Base-by-base conservation (phyloP, 2,113 vertebrate genomes). In the Dasyornis broadbenti region DNA sequence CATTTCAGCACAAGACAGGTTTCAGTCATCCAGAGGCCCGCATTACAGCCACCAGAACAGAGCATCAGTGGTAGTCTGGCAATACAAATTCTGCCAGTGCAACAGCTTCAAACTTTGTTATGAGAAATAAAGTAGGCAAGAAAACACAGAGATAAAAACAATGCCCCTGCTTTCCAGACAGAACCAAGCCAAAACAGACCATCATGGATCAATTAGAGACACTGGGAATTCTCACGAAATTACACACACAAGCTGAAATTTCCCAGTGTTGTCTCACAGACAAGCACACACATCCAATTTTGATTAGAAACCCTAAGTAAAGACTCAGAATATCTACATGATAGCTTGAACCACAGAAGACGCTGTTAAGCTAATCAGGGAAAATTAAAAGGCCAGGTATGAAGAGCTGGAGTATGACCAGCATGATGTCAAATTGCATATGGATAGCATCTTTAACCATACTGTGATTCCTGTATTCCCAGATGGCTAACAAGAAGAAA, bases 301-400 rank as follows among this genome's bases (percentile, higher is more conserved):
- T 92, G 59, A 94, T 94, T 95, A 95, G 61, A 80, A 94, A 88
- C 39, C 4, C 28, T 56, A 96, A 91, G 40, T 85, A 93, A 90
- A 93, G 82, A 89, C 64, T 80, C 59, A 42, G 66, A 92, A 13
- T 65, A 94, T 44, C 79, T 80, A 72, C 60, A 86, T 16, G 10
- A 89, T 85, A 92, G 90, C 56, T 69, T 85, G 75, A 95, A 88
- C 37, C 66, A 89, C 82, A 95, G 87, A 95, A 95, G 78, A 75
- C 95, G 90, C 93, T 95, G 87, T 88, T 91, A 88, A 88, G 87
- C 66, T 95, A 87, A 95, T 92, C 61, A 90, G 8, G 87, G 93
- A 94, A 92, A 95, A 95, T 89, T 95, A 97, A 92, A 95, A 95
- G 91, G 66, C 90, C 87, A 77, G 42, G 54, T 93, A 91, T 92